A percentile compares a stretch with the other conserved stretches of the same genome.
Conservation (phyloP, 2,797 vertebrate species). For the Rhabdomys pumilio region DNA sequence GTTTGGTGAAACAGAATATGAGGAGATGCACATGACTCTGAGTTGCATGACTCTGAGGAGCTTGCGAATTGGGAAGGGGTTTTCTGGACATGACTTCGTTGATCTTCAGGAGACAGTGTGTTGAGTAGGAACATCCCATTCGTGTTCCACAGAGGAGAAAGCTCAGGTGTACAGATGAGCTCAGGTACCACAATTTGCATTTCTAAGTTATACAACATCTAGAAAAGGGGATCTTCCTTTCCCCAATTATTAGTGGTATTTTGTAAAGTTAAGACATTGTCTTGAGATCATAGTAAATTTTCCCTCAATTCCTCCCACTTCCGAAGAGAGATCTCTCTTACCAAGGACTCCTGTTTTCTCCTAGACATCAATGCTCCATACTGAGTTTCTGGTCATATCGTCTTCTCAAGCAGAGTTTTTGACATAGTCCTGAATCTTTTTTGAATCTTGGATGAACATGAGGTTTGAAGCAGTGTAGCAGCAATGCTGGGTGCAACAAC, state of each 20-base stretch:
- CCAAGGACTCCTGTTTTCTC: not conserved
- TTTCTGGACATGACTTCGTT: conserved; percentile 6
- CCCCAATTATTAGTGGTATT: not conserved
- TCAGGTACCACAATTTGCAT: not conserved
- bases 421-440: not conserved
- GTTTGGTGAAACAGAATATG: conserved; percentile 39
- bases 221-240: not conserved
- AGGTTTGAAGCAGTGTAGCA: not conserved
- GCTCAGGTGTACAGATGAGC: not conserved
- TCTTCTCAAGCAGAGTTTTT: not conserved
- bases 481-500: not conserved
- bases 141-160: not conserved
- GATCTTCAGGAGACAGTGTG: not conserved
- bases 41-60: not conserved
- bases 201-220: conserved; percentile 23
- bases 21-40: not conserved
- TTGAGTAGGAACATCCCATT: not conserved
- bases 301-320: not conserved
- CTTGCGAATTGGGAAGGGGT: not conserved
- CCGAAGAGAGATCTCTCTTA: not conserved
- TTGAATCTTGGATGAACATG: not conserved
- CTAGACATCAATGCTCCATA: not conserved
- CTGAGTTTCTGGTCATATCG: not conserved
- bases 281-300: not conserved
- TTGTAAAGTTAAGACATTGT: not conserved